A percentile compares a stretch with the other conserved stretches of the same genome.
phyloP scores from a whole-genome alignment of 2,888 invertebrate species.

The Eupelmus urozonus region DNA sequence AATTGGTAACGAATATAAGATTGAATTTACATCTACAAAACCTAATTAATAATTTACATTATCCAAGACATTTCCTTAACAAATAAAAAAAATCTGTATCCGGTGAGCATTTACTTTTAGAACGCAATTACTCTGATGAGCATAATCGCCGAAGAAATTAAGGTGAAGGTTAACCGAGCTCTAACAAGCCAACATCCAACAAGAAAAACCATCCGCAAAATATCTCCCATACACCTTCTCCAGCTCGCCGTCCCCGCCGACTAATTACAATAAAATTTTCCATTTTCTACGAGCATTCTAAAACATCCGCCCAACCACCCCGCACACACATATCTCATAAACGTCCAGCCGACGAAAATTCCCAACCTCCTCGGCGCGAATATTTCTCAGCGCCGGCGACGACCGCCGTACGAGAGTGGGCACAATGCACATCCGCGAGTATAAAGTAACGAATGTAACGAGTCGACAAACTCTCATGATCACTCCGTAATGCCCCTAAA shows the following conservation, averaged over 20 bases:
- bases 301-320: too few species aligned
- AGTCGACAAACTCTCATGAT: neutral
- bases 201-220: neutral
- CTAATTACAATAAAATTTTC: too few species aligned
- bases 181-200: neutral
- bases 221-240: neutral
- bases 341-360: too few species aligned
- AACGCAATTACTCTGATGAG: neutral
- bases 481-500: too few species aligned
- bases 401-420: neutral
- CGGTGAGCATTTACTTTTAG: neutral
- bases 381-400: neutral
- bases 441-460: slow-evolving; percentile 14
- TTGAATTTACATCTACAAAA: too few species aligned
- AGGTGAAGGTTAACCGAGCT: neutral
- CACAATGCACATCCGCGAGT: neutral
- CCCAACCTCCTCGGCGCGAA: too few species aligned
- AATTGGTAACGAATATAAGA: too few species aligned
- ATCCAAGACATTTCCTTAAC: neutral
- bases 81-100: neutral
- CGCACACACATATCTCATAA: too few species aligned
- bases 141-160: neutral
- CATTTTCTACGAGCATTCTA: too few species aligned
- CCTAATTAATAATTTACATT: neutral
- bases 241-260: too few species aligned